A percentile compares a stretch with the other conserved stretches of the same genome.
Conservation (phyloP, 92 coral and sea anemone genomes). For the Plumapathes pennacea region DNA sequence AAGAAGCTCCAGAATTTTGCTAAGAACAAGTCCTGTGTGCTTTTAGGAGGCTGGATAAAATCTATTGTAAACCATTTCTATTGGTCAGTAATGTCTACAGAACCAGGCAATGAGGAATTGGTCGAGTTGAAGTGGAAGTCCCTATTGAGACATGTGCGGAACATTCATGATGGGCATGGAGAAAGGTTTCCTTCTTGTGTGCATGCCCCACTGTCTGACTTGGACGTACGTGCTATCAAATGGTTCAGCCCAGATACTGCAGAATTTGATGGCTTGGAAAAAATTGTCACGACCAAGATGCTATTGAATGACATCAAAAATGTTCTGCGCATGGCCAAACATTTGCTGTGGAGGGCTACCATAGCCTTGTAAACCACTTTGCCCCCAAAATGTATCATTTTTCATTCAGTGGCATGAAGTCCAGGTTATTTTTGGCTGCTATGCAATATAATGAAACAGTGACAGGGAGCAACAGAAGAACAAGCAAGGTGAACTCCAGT, state of each 20-base stretch:
- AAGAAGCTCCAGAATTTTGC: no score
- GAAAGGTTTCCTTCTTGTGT: constrained; percentile 16
- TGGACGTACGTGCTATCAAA: no score
- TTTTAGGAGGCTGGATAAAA: constrained; percentile 29
- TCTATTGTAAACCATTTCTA: constrained; percentile 38
- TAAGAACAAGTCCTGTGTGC: constrained; percentile 9
- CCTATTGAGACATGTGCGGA: constrained; percentile 18
- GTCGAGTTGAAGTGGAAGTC: constrained; percentile 43
- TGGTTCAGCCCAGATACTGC: no score
- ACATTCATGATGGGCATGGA: constrained; percentile 28
- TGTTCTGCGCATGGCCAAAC: constrained; percentile 48
- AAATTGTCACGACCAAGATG: constrained; percentile 19
- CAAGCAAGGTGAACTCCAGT: no score
- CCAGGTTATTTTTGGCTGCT: no score
- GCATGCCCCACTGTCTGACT: no score
- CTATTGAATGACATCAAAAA: constrained; percentile 13
- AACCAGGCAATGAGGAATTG: constrained; percentile 32
- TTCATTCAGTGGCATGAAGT: constrained; percentile 33
- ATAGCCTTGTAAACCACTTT: constrained; percentile 38
- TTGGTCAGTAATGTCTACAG: constrained; percentile 41
- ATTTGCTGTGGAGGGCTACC: constrained; percentile 45
- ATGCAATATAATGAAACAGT: no score
- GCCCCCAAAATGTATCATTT: constrained; percentile 49
- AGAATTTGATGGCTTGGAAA: no score
- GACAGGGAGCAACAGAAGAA: no score